Conservation (phyloP, 2,888 invertebrate genomes). For the Eupithecia insigniata region DNA sequence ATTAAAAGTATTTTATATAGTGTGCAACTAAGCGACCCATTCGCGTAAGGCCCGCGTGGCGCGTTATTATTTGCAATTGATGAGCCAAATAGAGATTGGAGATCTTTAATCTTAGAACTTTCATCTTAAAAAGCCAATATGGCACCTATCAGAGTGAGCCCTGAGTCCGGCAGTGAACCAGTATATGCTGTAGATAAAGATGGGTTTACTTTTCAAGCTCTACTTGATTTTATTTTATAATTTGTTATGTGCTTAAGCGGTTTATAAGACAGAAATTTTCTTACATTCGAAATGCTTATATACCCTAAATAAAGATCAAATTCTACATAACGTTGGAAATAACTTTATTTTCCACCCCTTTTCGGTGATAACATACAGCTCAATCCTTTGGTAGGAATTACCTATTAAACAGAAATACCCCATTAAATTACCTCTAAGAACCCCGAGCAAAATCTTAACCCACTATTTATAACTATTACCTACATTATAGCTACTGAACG, state of each 20-base stretch:
- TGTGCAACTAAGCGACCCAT: no score
- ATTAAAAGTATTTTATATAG: background rate
- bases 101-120: no score
- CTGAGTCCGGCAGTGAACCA: background rate
- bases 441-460: constrained; percentile 28
- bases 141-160: background rate
- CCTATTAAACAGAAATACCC: constrained; percentile 19
- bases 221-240: no score
- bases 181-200: background rate
- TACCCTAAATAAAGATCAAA: background rate
- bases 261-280: no score
- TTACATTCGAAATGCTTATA: background rate
- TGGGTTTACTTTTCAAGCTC: background rate
- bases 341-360: background rate
- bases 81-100: background rate
- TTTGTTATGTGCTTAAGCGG: background rate
- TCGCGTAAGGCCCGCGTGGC: no score
- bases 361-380: constrained; percentile 3
- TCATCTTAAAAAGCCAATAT: no score
- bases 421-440: constrained; percentile 30
- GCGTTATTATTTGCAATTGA: background rate
- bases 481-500: constrained; percentile 42
- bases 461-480: constrained; percentile 41
- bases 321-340: background rate
- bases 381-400: background rate